Evolutionary conservation across 2,113 vertebrate genomes (phyloP), one percentile per base, ranked within the genome.

Genomic region (Albula goreensis): DNA sequence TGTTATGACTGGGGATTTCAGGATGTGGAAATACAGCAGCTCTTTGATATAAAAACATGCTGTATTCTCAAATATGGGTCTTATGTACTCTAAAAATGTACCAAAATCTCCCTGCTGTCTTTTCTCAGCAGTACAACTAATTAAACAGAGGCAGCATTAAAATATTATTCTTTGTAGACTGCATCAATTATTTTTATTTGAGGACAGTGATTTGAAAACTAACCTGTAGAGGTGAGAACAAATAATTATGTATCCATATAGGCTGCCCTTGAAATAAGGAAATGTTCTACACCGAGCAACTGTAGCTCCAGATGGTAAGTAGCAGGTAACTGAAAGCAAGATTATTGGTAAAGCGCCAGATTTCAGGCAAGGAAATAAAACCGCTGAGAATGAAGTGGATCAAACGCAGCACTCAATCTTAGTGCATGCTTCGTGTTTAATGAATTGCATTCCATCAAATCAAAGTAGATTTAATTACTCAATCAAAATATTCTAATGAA

Each of bases 391-490:
- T 48, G 80, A n/a, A 83, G 31, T 31, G 3, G 88, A 48, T 63
- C 22, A 25, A 60, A 70, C 10, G 50, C 8, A 83, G 70, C 56
- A 49, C 48, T 86, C 50, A 41, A 57, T 78, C 79, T 87, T 85
- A 53, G 22, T 74, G 52, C 66, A 7, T 85, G 77, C 48, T 85
- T 90, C 50, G 51, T 78, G 82, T 89, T 79, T 81, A 31, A 87
- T 85, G 81, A 56, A 84, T 5, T 84, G 74, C 56, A 41, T 53
- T 41, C 17, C 49, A 19, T 84, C 86, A 53, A 86, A 85, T 86
- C 80, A 51, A 50, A 12, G n/a, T 49, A 63, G 78, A 50, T 85
- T 50, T 79, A 49, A 41, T 49, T 85, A 87, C 85, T 52, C 53
- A 79, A 83, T 85, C 56, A 86, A 87, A 82, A 85, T 10, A 57